Percentiles rank a stretch among this genome's conserved stretches.
phyloP scores from a whole-genome alignment of 2,888 invertebrate genomes.

The Pterostichus madidus region DNA sequence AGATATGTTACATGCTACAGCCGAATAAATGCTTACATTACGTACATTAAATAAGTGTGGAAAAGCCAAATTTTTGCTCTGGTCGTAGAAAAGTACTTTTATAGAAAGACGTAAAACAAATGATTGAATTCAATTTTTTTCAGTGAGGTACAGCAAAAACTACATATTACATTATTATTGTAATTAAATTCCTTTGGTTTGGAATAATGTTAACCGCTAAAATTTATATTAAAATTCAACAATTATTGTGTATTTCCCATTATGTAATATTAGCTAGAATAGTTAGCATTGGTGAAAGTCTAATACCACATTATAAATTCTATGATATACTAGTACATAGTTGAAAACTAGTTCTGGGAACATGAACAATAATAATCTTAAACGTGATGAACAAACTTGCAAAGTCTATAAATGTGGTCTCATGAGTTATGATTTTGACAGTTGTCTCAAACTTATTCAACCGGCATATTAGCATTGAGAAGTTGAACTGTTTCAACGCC shows the following conservation, averaged over 20 bases:
- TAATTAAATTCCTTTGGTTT: neutral
- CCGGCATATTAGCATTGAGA: neutral
- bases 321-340: neutral
- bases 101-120: too few relatives aligned
- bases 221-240: neutral
- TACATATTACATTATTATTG: too few relatives aligned
- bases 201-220: neutral
- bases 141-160: too few relatives aligned
- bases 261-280: neutral
- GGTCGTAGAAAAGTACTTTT: too few relatives aligned
- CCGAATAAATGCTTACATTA: too few relatives aligned
- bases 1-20: too few relatives aligned
- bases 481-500: neutral
- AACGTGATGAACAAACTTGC: constrained; percentile 1
- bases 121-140: too few relatives aligned
- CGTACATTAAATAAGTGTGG: too few relatives aligned
- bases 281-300: neutral
- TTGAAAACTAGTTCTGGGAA: neutral
- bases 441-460: neutral
- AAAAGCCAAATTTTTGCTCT: too few relatives aligned
- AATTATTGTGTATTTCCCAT: neutral
- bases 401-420: constrained; percentile 4
- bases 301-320: neutral
- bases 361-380: constrained; percentile 7
- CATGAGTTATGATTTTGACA: neutral